Evolutionary conservation across 2,113 vertebrate genomes (phyloP).

Genomic region (Callithrix jacchus): DNA sequence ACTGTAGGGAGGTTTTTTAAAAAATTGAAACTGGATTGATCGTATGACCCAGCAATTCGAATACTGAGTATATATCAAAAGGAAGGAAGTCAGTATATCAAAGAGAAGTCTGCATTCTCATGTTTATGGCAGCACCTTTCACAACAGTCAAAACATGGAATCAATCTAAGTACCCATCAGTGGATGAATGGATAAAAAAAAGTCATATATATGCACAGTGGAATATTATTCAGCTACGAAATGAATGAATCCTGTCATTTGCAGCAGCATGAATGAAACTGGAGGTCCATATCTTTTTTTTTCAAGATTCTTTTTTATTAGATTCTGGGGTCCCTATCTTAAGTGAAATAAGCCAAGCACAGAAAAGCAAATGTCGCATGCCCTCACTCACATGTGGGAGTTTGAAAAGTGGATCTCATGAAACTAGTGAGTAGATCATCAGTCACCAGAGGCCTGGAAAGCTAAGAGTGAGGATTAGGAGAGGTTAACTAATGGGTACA

Average conservation of each 20-base stretch:
- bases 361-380: neutral
- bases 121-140: neutral
- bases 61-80: neutral
- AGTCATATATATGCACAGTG: neutral
- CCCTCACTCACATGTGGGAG: neutral
- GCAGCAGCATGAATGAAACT: neutral
- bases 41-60: neutral
- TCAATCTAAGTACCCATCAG: neutral
- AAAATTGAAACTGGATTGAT: neutral
- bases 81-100: neutral
- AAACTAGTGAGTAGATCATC: too few species aligned
- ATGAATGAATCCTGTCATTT: neutral
- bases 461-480: neutral
- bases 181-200: neutral
- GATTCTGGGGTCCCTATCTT: neutral
- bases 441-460: neutral
- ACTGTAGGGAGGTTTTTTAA: neutral
- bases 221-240: neutral
- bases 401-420: neutral
- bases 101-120: neutral
- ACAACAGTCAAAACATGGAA: neutral
- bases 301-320: too few species aligned
- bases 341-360: neutral
- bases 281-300: neutral
- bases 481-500: neutral